phyloP scores from a whole-genome alignment of 1,140 invertebrate species.

The Zeugodacus cucurbitae region DNA sequence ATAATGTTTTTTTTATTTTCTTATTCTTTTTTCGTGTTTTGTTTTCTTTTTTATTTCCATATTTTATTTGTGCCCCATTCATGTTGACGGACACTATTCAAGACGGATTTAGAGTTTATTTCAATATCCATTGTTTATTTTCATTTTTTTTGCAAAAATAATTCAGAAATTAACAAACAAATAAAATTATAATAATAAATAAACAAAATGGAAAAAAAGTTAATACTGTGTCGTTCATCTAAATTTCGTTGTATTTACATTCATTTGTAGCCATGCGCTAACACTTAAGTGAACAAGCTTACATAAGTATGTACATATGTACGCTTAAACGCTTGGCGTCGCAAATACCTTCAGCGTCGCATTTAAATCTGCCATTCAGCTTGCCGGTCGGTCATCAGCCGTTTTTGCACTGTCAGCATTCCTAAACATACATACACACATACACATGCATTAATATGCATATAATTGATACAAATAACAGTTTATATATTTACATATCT shows the following conservation, averaged over 20 bases:
- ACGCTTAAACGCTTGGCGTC: not conserved
- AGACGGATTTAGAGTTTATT: conserved; percentile 23
- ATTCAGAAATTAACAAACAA: not conserved
- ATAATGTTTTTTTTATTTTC: not conserved
- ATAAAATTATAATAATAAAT: not conserved
- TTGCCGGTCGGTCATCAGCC: not conserved
- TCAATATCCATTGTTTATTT: conserved; percentile 19
- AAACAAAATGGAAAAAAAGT: not conserved
- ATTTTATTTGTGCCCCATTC: too few species aligned
- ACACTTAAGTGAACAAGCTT: not conserved
- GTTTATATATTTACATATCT: too few species aligned
- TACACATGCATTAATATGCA: not conserved
- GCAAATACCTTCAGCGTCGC: not conserved
- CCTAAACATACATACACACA: not conserved
- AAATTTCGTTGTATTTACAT: not conserved
- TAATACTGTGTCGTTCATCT: not conserved
- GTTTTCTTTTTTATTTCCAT: not conserved
- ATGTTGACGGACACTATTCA: not conserved
- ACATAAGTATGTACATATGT: not conserved
- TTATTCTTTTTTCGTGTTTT: not conserved
- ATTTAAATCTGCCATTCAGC: not conserved
- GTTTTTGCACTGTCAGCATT: not conserved
- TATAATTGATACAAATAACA: not conserved
- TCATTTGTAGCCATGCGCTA: not conserved
- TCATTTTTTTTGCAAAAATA: not conserved